These are phyloP conservation scores for Stegostoma tigrinum DNA, from an alignment of 2,113 vertebrate genomes.

Conservation along the genomic window DNA sequence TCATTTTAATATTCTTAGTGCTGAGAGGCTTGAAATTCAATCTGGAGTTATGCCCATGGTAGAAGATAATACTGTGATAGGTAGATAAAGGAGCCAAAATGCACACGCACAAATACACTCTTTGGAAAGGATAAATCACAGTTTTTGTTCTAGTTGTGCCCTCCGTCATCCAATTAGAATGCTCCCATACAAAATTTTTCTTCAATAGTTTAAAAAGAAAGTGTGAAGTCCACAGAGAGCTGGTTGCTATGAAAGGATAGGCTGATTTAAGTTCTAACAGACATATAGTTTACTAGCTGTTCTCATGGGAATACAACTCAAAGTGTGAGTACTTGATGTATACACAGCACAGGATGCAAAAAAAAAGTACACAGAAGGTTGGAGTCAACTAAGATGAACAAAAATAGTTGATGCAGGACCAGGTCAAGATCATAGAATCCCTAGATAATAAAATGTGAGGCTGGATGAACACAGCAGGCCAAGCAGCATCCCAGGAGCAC, in stretches of 20 bases:
- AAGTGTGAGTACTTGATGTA: neutral
- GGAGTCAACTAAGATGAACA: neutral
- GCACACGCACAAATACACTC: neutral
- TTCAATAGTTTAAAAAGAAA: neutral
- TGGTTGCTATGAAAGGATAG: neutral
- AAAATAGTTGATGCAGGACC: neutral
- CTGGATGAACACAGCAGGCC: too few relatives aligned
- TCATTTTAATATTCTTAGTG: slow-evolving; percentile 19
- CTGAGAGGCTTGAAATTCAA: slow-evolving; percentile 4
- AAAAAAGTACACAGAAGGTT: neutral
- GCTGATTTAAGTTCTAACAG: neutral
- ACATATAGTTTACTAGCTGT: neutral
- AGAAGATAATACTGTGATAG: neutral
- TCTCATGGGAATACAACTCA: neutral
- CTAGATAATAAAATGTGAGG: too few relatives aligned
- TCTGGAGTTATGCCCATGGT: neutral
- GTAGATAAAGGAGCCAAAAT: neutral
- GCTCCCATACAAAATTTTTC: neutral
- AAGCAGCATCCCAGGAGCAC: too few relatives aligned
- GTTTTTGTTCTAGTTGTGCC: neutral
- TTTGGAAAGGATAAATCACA: neutral
- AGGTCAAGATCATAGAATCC: neutral
- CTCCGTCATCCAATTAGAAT: neutral
- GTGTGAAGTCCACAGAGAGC: neutral
- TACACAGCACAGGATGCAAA: neutral